phyloP scores from a whole-genome alignment of 2,113 vertebrate species.

The Myotis brandtii region DNA sequence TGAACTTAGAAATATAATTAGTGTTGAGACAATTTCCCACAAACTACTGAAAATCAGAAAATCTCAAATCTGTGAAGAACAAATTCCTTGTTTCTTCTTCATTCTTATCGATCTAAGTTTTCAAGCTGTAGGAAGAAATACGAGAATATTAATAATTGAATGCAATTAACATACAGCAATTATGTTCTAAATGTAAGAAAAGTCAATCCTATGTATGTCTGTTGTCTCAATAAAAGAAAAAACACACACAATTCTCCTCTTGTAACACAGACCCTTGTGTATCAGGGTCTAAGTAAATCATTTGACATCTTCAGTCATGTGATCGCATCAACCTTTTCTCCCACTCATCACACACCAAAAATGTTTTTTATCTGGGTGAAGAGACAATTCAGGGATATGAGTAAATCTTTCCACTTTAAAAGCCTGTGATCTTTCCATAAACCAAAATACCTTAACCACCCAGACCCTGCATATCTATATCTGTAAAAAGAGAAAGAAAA shows the following conservation, averaged over 20 bases:
- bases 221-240: not conserved
- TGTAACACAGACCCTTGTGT: not conserved
- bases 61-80: not conserved
- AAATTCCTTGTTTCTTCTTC: not conserved
- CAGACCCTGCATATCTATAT: not conserved
- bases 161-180: not conserved
- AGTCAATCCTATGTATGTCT: not conserved
- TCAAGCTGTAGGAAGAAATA: constrained; percentile 43
- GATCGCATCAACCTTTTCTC: not conserved
- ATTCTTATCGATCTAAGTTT: not conserved
- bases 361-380: not conserved
- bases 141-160: not conserved
- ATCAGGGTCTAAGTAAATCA: not conserved
- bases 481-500: not conserved
- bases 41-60: not conserved
- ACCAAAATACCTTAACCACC: not conserved
- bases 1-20: not conserved
- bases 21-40: not conserved
- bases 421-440: not conserved
- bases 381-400: not conserved
- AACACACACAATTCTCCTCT: not conserved
- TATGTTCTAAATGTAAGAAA: not conserved
- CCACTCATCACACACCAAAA: not conserved
- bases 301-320: not conserved
- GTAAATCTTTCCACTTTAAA: not conserved